A percentile compares a stretch with the other conserved stretches of the same genome.
Evolutionary conservation across 1,140 invertebrate species (phyloP).

Genomic region (Rhynchophorus ferrugineus): DNA sequence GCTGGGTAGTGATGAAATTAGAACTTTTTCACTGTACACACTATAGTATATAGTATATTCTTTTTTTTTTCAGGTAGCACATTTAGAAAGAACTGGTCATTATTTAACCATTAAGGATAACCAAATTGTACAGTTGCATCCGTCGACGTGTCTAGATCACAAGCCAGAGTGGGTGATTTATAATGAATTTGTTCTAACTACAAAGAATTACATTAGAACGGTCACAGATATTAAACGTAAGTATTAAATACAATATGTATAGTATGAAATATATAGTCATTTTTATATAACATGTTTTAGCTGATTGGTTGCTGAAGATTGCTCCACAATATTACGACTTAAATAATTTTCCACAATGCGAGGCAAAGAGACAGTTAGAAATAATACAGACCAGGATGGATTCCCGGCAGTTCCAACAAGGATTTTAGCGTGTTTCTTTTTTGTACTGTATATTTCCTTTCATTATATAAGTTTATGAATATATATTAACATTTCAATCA

Average conservation of each 20-base stretch:
- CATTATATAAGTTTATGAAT: no score
- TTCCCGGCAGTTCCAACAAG: slow-evolving; percentile 79
- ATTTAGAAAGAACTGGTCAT: slow-evolving; percentile 90
- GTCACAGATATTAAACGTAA: slow-evolving; percentile 98
- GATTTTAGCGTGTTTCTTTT: slow-evolving; percentile 57
- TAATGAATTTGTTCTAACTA: slow-evolving; percentile 99
- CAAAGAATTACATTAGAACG: slow-evolving; percentile 98
- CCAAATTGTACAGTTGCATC: slow-evolving; percentile 97
- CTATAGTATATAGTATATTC: slow-evolving; percentile 1
- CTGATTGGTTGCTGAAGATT: slow-evolving; percentile 88
- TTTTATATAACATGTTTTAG: slow-evolving; percentile 51
- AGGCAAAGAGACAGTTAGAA: slow-evolving; percentile 90
- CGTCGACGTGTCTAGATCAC: slow-evolving; percentile 96
- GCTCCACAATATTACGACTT: slow-evolving; percentile 98
- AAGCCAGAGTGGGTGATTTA: slow-evolving; percentile 99
- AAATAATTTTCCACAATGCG: slow-evolving; percentile 94
- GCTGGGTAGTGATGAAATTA: no score
- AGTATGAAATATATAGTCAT: slow-evolving; percentile 6
- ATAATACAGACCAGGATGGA: slow-evolving; percentile 75
- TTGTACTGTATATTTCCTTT: not conserved
- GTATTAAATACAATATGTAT: slow-evolving; percentile 34
- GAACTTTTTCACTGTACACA: slow-evolving; percentile 3
- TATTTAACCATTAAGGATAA: slow-evolving; percentile 99
- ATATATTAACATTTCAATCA: no score
- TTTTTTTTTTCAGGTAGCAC: slow-evolving; percentile 64